Evolutionary conservation across 2,797 vertebrate genomes (phyloP), one percentile per base, ranked within the genome.

Genomic region (Vipera ursinii): DNA sequence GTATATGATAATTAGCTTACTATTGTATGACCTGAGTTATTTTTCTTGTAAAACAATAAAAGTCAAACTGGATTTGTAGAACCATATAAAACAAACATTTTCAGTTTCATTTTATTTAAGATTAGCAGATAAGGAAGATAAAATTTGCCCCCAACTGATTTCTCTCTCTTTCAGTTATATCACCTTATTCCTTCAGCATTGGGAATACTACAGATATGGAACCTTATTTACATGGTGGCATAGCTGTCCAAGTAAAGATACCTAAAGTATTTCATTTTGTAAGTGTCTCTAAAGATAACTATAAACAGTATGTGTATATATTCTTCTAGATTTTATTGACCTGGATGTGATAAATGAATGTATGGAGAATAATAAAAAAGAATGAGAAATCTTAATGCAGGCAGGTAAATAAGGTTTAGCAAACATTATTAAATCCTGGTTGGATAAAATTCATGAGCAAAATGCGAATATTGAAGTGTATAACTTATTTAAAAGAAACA

Each of bases 161-260:
- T 90, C 93, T 48, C 90, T 93, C 88, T 94, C 38, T 93, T 96
- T 55, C 96, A 99, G 99, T 99, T 95, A 95, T 99, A 90, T 99
- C 99, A 92, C 98, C 99, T 32, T 98, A 99, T 96, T 99, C 98
- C 96, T 99, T 99, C 97, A 97, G 98, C 95, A 98, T 99, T 96
- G 98, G 98, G 63, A 98, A 99, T 96, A 99, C 99, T 0, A 98
- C 98, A n/a, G 96, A 97, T 14, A 97, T 99, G 96, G 98, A 98
- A 93, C 97, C 98, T 88, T 99, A 99, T 96, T 97, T 98, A 95
- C 99, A 99, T 2, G 99, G 99, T 94, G 99, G 99, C 59, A 99
- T 99, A 97, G 98, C 99, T 96, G 96, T 98, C 86, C 98, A 98
- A 96, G 96, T 99, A 97, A 99, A 99, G 97, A 98, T 96, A 0